Percentiles rank a stretch among this genome's conserved stretches.
These are phyloP conservation scores for Neelides folsomi DNA, from an alignment of 2,888 invertebrate species.

Conservation along the genomic window DNA sequence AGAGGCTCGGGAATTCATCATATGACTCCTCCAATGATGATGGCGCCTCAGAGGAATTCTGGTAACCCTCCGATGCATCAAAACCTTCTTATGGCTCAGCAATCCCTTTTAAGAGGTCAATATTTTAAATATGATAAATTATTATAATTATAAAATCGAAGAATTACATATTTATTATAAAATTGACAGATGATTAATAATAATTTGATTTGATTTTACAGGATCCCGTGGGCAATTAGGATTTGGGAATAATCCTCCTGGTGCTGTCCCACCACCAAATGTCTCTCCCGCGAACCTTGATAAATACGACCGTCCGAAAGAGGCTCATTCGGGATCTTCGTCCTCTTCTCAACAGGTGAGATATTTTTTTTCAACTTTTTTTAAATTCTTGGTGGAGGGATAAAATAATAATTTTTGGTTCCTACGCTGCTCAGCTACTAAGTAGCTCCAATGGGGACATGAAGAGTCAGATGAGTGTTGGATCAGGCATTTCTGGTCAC, in stretches of 20 bases:
- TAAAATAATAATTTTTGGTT: not conserved
- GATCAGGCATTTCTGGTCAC: slow-evolving; percentile 28
- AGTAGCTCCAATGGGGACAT: slow-evolving; percentile 13
- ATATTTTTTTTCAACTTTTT: not conserved
- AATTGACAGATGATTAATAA: no score
- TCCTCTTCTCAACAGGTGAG: slow-evolving; percentile 26
- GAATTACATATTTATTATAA: no score
- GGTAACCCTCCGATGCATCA: slow-evolving; percentile 39
- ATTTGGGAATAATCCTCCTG: slow-evolving; percentile 31
- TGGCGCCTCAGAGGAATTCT: slow-evolving; percentile 42
- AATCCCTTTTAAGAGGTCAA: slow-evolving; percentile 40
- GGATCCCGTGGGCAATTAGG: slow-evolving; percentile 25
- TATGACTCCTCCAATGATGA: slow-evolving; percentile 42
- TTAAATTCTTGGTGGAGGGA: not conserved
- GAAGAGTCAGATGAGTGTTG: slow-evolving; percentile 1
- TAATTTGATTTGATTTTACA: slow-evolving; percentile 7
- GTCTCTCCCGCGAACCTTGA: slow-evolving; percentile 26
- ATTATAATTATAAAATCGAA: no score
- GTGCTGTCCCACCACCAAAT: slow-evolving; percentile 31
- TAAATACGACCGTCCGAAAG: slow-evolving; percentile 33
- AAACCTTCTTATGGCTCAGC: slow-evolving; percentile 42
- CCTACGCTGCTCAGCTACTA: slow-evolving; percentile 13
- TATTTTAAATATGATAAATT: not conserved
- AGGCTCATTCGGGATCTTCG: slow-evolving; percentile 29
- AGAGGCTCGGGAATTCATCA: slow-evolving; percentile 36